Evolutionary conservation across 2,888 invertebrate species (phyloP).

Genomic region (Podotricha telesiphe): DNA sequence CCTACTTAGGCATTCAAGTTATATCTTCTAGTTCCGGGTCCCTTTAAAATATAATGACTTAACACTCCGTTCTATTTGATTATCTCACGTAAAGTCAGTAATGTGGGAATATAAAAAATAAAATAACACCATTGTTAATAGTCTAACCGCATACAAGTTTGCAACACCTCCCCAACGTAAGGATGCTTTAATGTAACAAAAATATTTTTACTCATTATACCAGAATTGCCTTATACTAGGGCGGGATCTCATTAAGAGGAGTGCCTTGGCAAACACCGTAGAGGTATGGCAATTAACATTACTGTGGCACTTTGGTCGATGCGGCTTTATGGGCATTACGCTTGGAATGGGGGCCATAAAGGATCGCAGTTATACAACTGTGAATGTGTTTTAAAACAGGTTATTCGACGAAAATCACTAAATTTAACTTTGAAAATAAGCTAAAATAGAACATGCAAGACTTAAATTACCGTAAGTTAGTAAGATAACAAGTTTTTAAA

Average conservation of each 20-base stretch:
- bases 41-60: too few species aligned
- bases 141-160: not conserved
- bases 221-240: conserved; percentile 36
- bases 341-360: conserved; percentile 33
- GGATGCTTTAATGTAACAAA: conserved; percentile 8
- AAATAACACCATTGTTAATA: not conserved
- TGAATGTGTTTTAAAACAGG: conserved; percentile 32
- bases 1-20: too few species aligned
- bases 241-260: conserved; percentile 57
- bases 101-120: not conserved
- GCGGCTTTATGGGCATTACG: conserved; percentile 35
- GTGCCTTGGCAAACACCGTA: conserved; percentile 61
- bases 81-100: too few species aligned
- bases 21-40: too few species aligned
- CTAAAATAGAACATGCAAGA: not conserved
- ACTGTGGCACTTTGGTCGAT: conserved; percentile 27
- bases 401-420: conserved; percentile 9
- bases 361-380: conserved; percentile 22
- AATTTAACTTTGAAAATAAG: not conserved
- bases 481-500: too few species aligned
- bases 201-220: conserved; percentile 17
- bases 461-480: not conserved
- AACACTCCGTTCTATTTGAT: not conserved
- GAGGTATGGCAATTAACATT: conserved; percentile 36
- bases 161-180: not conserved